Conservation (phyloP, 2,888 invertebrate species). For the Dysmachus trigonus region DNA sequence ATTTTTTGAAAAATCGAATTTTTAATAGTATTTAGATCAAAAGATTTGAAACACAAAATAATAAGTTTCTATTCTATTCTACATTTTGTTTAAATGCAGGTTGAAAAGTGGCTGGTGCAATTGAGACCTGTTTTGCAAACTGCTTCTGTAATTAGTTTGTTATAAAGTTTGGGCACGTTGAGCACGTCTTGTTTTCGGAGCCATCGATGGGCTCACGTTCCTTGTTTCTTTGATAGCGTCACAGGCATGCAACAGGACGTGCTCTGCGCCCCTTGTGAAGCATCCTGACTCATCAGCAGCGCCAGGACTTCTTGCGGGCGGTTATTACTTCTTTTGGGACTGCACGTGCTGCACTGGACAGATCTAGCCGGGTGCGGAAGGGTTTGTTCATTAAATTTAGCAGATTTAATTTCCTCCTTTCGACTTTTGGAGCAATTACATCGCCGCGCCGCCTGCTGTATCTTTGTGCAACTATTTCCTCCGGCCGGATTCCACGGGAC, state of each 20-base stretch:
- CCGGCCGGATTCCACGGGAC: neutral
- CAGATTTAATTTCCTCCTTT: neutral
- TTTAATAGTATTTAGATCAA: too few relatives aligned
- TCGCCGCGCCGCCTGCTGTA: neutral
- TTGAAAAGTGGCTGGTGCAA: neutral
- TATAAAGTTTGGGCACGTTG: neutral
- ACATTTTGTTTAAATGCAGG: neutral
- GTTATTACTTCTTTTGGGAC: neutral
- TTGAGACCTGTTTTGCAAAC: neutral
- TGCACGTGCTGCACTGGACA: neutral
- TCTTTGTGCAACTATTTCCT: neutral
- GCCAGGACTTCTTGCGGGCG: neutral
- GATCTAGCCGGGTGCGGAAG: neutral
- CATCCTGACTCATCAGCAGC: neutral
- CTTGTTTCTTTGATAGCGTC: neutral
- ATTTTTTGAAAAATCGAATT: too few relatives aligned
- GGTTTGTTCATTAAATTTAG: neutral
- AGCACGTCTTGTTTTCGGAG: neutral
- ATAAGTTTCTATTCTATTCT: too few relatives aligned
- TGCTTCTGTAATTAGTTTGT: neutral
- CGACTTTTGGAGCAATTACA: neutral
- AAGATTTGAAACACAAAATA: too few relatives aligned
- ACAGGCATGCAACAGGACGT: neutral
- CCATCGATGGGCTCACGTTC: neutral
- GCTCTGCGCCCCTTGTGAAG: neutral